A percentile compares a stretch with the other conserved stretches of the same genome.
phyloP scores from a whole-genome alignment of 2,888 invertebrate genomes.

The Cepaea hortensis region DNA sequence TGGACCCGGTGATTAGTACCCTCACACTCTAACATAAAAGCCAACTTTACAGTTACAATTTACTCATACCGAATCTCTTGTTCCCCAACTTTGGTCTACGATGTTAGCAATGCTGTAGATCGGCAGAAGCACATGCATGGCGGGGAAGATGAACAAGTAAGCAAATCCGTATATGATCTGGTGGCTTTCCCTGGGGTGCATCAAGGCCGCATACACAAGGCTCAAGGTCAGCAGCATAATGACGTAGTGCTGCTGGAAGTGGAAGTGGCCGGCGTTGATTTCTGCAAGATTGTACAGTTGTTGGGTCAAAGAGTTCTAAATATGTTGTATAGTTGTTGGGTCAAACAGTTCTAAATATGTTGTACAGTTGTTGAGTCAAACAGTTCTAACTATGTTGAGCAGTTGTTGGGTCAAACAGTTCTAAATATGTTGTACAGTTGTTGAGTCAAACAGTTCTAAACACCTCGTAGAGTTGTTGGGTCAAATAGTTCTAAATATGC shows the following conservation, averaged over 20 bases:
- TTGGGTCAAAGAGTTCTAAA: background rate
- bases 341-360: background rate
- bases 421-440: no score
- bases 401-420: background rate
- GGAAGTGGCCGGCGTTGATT: conserved; percentile 53
- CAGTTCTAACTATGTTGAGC: background rate
- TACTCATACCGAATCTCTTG: conserved; percentile 59
- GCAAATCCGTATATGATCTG: conserved; percentile 60
- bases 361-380: background rate
- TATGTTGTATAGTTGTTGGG: background rate
- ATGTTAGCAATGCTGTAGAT: conserved; percentile 66
- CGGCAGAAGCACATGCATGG: conserved; percentile 65
- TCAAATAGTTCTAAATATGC: no score
- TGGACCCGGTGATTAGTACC: no score
- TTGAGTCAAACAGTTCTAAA: no score
- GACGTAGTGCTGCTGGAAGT: conserved; percentile 63
- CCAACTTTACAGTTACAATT: background rate
- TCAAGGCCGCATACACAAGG: conserved; percentile 59
- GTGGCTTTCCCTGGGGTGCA: conserved; percentile 61
- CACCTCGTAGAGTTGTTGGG: no score
- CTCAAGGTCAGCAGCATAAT: conserved; percentile 61
- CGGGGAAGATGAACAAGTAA: conserved; percentile 65
- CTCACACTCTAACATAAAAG: background rate
- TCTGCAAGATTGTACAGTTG: conserved; percentile 49
- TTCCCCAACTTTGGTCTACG: conserved; percentile 67